Conservation (phyloP, 2,888 invertebrate genomes). For the Gerris lacustris region DNA sequence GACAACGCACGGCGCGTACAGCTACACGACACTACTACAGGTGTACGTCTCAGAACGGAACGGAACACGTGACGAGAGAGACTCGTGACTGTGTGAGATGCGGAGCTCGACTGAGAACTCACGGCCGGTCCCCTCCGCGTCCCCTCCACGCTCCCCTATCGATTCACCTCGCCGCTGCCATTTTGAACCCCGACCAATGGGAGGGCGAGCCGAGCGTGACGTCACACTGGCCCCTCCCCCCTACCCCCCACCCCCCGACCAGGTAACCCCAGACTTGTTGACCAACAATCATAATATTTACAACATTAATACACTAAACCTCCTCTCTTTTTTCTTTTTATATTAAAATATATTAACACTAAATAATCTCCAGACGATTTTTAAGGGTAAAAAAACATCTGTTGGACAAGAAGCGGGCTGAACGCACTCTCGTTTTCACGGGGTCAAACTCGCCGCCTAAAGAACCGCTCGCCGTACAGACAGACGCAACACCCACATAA, state of each 20-base stretch:
- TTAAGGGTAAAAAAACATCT: too few species aligned
- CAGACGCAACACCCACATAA: too few species aligned
- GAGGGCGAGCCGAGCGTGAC: constrained; percentile 25
- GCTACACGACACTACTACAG: constrained; percentile 17
- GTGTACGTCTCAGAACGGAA: not conserved
- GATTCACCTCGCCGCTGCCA: constrained; percentile 34
- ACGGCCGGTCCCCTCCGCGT: constrained; percentile 6
- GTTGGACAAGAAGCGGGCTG: too few species aligned
- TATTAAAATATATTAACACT: not conserved
- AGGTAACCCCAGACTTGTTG: constrained; percentile 24
- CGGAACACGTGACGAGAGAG: not conserved
- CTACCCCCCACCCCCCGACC: constrained; percentile 15
- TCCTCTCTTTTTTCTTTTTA: not conserved
- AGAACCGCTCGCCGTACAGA: too few species aligned
- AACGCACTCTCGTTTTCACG: too few species aligned
- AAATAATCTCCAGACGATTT: not conserved
- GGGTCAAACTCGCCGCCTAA: too few species aligned
- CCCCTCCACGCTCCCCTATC: constrained; percentile 22
- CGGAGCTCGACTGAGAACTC: not conserved
- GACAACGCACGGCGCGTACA: not conserved
- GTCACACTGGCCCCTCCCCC: constrained; percentile 24
- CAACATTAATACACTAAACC: not conserved
- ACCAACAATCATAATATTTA: constrained; percentile 22
- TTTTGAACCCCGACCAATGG: constrained; percentile 32
- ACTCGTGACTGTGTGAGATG: not conserved